Base-by-base conservation (phyloP, 1,140 invertebrate species). In the Pogonomyrmex californicus region DNA sequence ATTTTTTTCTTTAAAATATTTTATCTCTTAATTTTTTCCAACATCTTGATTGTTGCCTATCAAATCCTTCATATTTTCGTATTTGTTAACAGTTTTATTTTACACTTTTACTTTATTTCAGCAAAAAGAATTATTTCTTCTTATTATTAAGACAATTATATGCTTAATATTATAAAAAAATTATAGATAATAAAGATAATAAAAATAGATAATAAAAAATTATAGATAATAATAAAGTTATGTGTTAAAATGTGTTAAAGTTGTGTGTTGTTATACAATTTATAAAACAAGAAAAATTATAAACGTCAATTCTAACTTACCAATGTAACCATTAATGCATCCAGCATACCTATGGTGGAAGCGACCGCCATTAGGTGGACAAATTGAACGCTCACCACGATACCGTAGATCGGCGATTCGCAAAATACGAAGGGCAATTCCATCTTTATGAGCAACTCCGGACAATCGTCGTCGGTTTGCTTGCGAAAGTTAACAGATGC, bases 381-480 rank as follows among this genome's bases (percentile, higher is more conserved):
- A n/a, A 87, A 85, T 73, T 87, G 86, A n/a, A 56, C 49, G 4
- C 62, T 4, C 6, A 47, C 23, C 10, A 89, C 38, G 12, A 66
- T 71, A 49, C 87, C 75, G 1, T 85, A 90, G 4, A 60, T 60
- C 7, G 88, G 86, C 17, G 66, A 70, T 17, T 70, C n/a, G 2
- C 60, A 73, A 33, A 41, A 75, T 4, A 17, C 62, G 7, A 89
- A 90, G 1, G 88, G 88, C 6, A 89, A 23, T 23, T 90, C 56
- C 89, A 90, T 90, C 54, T 87, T 87, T 17, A 90, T 44, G 3
- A 90, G 38, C 3, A 90, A 54, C 12, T 90, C 54, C 7, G 68
- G 56, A 2, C 62, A 62, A 47, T 56, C n/a, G 7, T 33, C 7
- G 0, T 49, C 41, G 10, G 2, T 5, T 3, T 70, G 54, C 36